Evolutionary conservation across 2,888 invertebrate species (phyloP).

Genomic region (Eilema sororculum): DNA sequence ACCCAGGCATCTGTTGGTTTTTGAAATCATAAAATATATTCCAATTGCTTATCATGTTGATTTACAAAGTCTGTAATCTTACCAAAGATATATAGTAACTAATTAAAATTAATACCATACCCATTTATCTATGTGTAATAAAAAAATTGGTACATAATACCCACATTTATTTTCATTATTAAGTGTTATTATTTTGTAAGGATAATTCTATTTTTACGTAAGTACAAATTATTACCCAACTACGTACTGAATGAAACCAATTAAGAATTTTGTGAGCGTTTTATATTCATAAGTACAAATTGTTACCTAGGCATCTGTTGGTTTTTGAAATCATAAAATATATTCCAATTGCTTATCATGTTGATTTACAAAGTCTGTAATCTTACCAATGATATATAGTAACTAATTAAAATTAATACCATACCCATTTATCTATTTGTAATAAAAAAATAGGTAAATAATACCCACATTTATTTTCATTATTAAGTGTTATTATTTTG

Average conservation of each 20-base stretch:
- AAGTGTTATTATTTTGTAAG: conserved; percentile 4
- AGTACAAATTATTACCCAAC: conserved; percentile 2
- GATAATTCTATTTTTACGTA: not conserved
- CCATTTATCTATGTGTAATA: too few relatives aligned
- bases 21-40: too few relatives aligned
- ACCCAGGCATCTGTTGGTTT: too few relatives aligned
- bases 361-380: conserved; percentile 2
- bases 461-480: not conserved
- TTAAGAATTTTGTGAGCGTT: not conserved
- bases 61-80: too few relatives aligned
- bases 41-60: too few relatives aligned
- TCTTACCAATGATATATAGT: not conserved
- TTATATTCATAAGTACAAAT: conserved; percentile 4
- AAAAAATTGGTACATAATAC: not conserved
- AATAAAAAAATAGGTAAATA: not conserved
- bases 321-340: conserved; percentile 4
- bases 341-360: conserved; percentile 2
- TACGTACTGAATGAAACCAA: conserved; percentile 4
- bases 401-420: conserved; percentile 2
- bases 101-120: conserved; percentile 3
- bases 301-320: not conserved
- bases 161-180: conserved; percentile 2
- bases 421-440: not conserved
- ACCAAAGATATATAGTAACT: not conserved
- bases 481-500: conserved; percentile 4